Percentiles rank a stretch among this genome's conserved stretches.
Conservation (phyloP, 1,140 invertebrate genomes). For the Ostrea edulis region DNA sequence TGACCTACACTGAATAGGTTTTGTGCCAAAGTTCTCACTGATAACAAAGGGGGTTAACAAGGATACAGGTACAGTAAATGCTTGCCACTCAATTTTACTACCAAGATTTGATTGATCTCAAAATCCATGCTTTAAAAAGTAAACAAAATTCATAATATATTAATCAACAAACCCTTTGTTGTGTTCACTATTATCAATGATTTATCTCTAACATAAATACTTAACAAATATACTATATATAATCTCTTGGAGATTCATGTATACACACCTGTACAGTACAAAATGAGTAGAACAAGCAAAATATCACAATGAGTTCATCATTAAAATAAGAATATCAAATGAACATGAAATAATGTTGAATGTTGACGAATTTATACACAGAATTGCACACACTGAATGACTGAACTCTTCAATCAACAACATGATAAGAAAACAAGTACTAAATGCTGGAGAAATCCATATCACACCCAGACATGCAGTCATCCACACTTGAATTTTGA, state of each 20-base stretch:
- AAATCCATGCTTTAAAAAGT: too few species aligned
- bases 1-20: too few species aligned
- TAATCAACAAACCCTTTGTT: too few species aligned
- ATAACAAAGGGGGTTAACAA: too few species aligned
- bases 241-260: neutral
- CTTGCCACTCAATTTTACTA: too few species aligned
- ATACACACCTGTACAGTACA: neutral
- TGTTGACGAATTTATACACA: neutral
- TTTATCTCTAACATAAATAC: too few species aligned
- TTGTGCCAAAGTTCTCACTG: too few species aligned
- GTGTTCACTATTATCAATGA: too few species aligned
- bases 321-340: neutral
- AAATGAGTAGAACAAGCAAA: slow-evolving; percentile 4
- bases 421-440: neutral
- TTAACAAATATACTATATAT: neutral
- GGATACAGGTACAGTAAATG: too few species aligned
- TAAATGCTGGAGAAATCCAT: neutral
- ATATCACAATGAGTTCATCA: slow-evolving; percentile 26
- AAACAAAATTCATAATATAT: too few species aligned
- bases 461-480: neutral
- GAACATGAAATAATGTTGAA: neutral
- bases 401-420: neutral
- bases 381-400: neutral
- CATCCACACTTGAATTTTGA: neutral
- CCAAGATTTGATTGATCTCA: too few species aligned